Base-by-base conservation (phyloP, 2,888 invertebrate genomes). In the Drosophila mimica region DNA sequence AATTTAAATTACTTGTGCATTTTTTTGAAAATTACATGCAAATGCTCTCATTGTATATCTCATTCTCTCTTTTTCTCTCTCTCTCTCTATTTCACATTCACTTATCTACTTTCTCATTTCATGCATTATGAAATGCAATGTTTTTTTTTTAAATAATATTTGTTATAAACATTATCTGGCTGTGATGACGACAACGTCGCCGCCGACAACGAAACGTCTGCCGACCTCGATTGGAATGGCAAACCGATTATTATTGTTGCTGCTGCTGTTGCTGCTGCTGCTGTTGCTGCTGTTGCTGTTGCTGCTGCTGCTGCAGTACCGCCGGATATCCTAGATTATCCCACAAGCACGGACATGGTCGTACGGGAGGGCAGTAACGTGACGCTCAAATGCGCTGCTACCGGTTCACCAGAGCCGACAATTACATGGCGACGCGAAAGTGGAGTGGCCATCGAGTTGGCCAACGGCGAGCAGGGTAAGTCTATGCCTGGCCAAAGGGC, bases 341-440 rank as follows among this genome's bases (percentile, higher is more conserved):
- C 96, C 74, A 97, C 97, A 62, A 97, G 97, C 91, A 95, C 96
- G 30, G 97, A 97, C 93, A 97, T 97, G 95, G 96, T 97, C 56
- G 97, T 97, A 59, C 94, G 96, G 85, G 98, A 98, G 94, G 98
- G 97, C 49, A 96, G 96, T 73, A 96, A 97, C 83, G 96, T 98
- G 88, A 97, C 97, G 91, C 94, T 98, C 74, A 95, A 96, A 82
- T 98, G 98, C 93, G 97, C 97, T 62, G 98, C 98, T 61, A 97
- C 96, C 56, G 97, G 98, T 74, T 96, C 97, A 60, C 98, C 98
- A 33, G 94, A 95, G 86, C 98, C 98, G 43, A 96, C 95, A 89
- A 97, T 98, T 93, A 96, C 95, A 82, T 98, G 98, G 98, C 94
- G 97, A 90, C 94, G 97, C 84, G 98, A 98, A 93, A 96, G 96